Conservation (phyloP, 2,888 invertebrate species). For the Metellina segmentata region DNA sequence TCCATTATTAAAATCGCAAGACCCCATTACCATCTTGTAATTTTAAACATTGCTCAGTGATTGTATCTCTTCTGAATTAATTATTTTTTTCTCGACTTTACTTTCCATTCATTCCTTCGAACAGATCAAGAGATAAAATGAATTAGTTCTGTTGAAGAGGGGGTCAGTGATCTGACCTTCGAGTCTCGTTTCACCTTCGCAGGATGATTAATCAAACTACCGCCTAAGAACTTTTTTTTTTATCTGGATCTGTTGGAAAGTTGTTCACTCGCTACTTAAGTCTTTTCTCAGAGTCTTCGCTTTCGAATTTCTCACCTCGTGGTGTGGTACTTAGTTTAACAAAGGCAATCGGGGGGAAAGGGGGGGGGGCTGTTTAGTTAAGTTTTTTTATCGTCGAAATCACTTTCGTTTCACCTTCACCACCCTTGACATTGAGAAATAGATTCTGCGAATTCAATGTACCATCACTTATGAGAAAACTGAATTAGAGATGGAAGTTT, state of each 20-base stretch:
- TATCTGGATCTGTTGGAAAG: neutral
- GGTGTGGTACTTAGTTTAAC: neutral
- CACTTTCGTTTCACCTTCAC: neutral
- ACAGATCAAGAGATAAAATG: neutral
- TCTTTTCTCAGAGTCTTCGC: neutral
- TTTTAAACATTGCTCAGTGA: neutral
- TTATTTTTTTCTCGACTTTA: neutral
- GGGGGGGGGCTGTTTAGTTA: neutral
- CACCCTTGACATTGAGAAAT: too few relatives aligned
- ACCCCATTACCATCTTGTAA: neutral
- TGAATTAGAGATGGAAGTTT: too few relatives aligned
- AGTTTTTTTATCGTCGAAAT: neutral
- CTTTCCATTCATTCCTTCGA: neutral
- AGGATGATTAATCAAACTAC: constrained; percentile 14
- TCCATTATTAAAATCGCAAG: neutral
- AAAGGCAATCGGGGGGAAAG: neutral
- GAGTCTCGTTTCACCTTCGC: constrained; percentile 1
- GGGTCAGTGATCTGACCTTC: constrained; percentile 40
- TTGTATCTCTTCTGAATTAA: constrained; percentile 22
- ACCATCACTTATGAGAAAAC: too few relatives aligned
- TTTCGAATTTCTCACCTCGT: neutral
- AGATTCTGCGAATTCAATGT: neutral
- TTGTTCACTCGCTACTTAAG: neutral
- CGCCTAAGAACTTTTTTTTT: neutral
- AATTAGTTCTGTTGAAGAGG: neutral